These are phyloP conservation scores for Brachionus asplanchnoidis DNA, from an alignment of 1,140 invertebrate species.

Conservation along the genomic window DNA sequence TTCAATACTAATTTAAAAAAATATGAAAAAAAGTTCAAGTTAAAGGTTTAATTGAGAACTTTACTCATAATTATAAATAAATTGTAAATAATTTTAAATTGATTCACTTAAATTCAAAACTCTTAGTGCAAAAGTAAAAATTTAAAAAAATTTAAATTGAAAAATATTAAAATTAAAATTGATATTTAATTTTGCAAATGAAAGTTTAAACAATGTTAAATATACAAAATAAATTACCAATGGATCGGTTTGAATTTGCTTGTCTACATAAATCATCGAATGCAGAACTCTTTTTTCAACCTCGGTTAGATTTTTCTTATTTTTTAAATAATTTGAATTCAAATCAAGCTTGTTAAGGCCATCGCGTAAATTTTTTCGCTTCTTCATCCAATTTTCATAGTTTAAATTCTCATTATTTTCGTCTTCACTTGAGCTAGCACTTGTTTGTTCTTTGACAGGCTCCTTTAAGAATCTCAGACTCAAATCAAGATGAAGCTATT, in stretches of 20 bases:
- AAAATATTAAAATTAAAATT: too few species aligned
- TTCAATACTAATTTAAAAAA: too few species aligned
- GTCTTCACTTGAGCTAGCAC: background rate
- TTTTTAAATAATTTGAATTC: constrained; percentile 14
- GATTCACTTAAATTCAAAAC: too few species aligned
- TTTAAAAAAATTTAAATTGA: too few species aligned
- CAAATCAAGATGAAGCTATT: background rate
- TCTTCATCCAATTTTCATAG: background rate
- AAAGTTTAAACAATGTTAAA: too few species aligned
- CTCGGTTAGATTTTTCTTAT: constrained; percentile 35
- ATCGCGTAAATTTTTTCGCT: background rate
- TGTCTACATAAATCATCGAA: constrained; percentile 22
- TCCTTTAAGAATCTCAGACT: background rate
- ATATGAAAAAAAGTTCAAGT: too few species aligned
- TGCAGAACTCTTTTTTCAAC: constrained; percentile 20
- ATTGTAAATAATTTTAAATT: too few species aligned
- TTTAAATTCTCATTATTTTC: background rate
- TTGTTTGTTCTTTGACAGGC: background rate
- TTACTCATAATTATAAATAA: too few species aligned
- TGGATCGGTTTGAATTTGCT: constrained; percentile 29
- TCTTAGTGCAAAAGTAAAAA: too few species aligned
- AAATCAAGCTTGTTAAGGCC: constrained; percentile 4
- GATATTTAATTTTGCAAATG: too few species aligned
- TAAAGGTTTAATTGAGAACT: too few species aligned
- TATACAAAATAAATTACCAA: background rate